Conservation (phyloP, 2,888 invertebrate species). For the Nephrotoma guestfalica region DNA sequence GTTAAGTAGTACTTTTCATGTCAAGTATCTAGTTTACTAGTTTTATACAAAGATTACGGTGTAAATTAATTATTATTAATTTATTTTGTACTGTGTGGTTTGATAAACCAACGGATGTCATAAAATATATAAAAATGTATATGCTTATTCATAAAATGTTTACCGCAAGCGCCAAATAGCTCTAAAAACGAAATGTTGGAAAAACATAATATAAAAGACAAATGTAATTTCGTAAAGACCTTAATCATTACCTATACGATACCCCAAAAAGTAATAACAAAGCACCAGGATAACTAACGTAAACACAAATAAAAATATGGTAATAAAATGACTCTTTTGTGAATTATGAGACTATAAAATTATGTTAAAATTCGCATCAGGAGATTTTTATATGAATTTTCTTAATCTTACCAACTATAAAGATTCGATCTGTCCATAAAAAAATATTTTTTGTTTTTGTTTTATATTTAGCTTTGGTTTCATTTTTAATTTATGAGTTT, state of each 20-base stretch:
- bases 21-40: background rate
- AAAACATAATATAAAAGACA: background rate
- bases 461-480: background rate
- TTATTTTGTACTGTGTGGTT: too few relatives aligned
- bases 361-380: background rate
- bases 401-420: background rate
- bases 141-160: background rate
- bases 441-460: background rate
- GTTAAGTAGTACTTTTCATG: background rate
- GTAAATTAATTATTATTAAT: too few relatives aligned
- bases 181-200: background rate
- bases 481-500: background rate
- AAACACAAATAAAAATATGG: background rate
- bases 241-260: background rate
- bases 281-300: background rate
- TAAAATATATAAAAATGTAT: background rate
- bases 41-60: background rate
- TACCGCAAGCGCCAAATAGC: background rate
- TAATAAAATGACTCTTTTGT: background rate
- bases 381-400: background rate
- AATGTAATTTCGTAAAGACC: background rate
- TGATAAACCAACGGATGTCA: background rate
- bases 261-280: background rate
- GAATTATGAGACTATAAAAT: background rate
- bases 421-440: background rate